Base-by-base conservation (phyloP, 1,140 invertebrate genomes). In the Drosophila virilis region DNA sequence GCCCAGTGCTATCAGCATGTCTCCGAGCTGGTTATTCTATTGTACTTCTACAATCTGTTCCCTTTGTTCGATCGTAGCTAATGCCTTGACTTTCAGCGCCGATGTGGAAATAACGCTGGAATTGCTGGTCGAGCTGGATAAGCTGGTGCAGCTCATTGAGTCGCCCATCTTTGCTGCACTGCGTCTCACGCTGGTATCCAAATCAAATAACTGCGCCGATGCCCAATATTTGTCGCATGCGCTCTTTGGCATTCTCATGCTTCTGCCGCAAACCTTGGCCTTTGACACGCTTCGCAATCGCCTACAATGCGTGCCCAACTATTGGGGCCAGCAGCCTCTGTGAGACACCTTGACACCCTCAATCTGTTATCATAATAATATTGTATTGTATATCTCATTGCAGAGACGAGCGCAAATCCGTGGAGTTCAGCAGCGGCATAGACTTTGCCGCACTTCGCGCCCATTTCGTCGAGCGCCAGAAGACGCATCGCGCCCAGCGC, bases 131-230 rank as follows among this genome's bases (percentile, higher is more conserved):
- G 99, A 99, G 94, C 96, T 99, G 62, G 99, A 99, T 92, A 98
- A 99, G 93, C 92, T 99, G 57, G 97, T 99, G 12, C 99, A 99
- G 92, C 93, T 99, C 0, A 96, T 99, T 70, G 99, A 99, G 93
- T 99, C 99, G 15, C 99, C 99, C 8, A 99, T 99, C 92, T 99
- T 99, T 93, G 98, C 98, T 98, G 98, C 98, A 94, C 93, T 99
- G 73, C 94, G 98, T 33, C 93, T 99, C 66, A 98, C 99, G 89
- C 93, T 99, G 68, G 93, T 99, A 22, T 92, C 91, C 1, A 89
- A 92, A 51, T 60, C 84, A n/a, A 92, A 91, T 52, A 96, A 98
- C 92, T 94, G 95, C 28, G 95, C 96, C 13, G 91, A 92, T 74
- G 93, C 93, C 86, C 95, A 95, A 61, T 94, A 96, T 82, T 93